Conservation (phyloP, 2,113 vertebrate genomes). For the Mesitornis unicolor region DNA sequence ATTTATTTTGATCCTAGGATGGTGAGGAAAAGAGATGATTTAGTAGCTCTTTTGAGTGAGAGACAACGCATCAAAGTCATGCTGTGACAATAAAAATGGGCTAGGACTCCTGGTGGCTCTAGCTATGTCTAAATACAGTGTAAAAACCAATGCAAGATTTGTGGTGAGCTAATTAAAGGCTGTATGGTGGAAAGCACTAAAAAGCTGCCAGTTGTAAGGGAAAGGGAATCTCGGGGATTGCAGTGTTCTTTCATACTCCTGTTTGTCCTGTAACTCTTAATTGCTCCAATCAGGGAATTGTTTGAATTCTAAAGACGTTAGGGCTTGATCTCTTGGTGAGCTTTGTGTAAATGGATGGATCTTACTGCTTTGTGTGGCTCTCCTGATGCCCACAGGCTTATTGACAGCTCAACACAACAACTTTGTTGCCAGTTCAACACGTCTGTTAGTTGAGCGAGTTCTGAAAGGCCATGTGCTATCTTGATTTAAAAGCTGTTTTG, state of each 20-base stretch:
- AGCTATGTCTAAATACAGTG: not conserved
- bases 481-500: not conserved
- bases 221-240: not conserved
- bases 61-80: not conserved
- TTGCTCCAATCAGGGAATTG: not conserved
- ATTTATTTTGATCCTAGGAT: not conserved
- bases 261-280: not conserved
- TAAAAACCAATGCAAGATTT: not conserved
- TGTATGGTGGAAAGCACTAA: not conserved
- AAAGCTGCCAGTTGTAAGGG: not conserved
- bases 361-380: not conserved
- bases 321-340: not conserved
- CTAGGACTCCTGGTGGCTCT: not conserved
- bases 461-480: not conserved
- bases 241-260: not conserved
- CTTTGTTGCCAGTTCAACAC: fast-evolving
- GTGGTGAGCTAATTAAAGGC: not conserved
- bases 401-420: not conserved
- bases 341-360: not conserved
- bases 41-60: not conserved
- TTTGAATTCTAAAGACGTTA: not conserved
- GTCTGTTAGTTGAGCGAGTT: not conserved
- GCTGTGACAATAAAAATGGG: not conserved
- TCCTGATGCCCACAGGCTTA: not conserved
- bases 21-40: not conserved